phyloP scores from a whole-genome alignment of 2,888 invertebrate species.

The Patella caerulea region DNA sequence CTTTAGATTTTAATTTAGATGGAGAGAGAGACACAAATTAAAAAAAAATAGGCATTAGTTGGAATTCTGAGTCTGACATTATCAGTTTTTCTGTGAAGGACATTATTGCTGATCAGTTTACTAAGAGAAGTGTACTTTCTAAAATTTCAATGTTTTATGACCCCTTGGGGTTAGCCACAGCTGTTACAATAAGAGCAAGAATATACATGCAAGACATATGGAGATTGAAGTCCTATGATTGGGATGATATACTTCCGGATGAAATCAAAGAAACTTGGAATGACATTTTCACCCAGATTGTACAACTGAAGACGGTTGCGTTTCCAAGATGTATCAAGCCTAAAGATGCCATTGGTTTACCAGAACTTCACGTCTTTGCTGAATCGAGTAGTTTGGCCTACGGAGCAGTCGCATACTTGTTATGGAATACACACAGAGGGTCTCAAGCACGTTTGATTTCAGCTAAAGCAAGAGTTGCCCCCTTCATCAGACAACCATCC shows the following conservation, averaged over 20 bases:
- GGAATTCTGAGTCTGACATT: conserved; percentile 21
- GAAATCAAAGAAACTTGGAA: too few relatives aligned
- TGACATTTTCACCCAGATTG: too few relatives aligned
- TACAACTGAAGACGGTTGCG: too few relatives aligned
- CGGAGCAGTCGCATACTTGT: neutral
- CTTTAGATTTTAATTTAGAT: neutral
- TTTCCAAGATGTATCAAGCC: too few relatives aligned
- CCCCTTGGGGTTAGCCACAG: too few relatives aligned
- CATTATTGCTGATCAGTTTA: too few relatives aligned
- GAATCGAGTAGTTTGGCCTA: conserved; percentile 24
- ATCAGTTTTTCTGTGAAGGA: conserved; percentile 18
- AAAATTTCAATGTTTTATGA: too few relatives aligned
- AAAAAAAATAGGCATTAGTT: neutral
- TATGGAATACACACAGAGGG: neutral
- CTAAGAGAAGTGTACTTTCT: too few relatives aligned
- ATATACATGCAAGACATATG: too few relatives aligned
- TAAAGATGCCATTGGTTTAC: neutral
- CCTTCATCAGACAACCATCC: neutral
- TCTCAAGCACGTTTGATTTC: neutral
- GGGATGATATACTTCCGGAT: too few relatives aligned
- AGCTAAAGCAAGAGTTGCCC: neutral
- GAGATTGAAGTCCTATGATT: too few relatives aligned
- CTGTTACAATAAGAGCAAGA: too few relatives aligned
- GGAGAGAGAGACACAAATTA: neutral
- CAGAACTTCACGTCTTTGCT: conserved; percentile 21